phyloP scores from a whole-genome alignment of 2,888 invertebrate species.

The Orgyia antiqua region DNA sequence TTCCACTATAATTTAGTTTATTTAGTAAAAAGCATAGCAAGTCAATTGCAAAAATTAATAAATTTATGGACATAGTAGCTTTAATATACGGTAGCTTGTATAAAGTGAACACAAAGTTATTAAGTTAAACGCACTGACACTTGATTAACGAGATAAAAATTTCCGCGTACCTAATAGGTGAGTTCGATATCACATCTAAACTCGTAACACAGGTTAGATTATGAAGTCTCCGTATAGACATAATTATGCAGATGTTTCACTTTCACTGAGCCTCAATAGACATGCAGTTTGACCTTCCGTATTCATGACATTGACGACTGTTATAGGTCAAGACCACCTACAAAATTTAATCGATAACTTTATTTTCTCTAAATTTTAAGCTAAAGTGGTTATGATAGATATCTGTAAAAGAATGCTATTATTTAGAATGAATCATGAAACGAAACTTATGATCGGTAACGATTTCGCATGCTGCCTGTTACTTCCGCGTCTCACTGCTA shows the following conservation, averaged over 20 bases:
- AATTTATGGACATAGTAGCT: too few relatives aligned
- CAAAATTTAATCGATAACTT: conserved; percentile 3
- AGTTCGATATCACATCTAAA: too few relatives aligned
- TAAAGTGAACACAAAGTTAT: too few relatives aligned
- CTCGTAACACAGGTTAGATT: too few relatives aligned
- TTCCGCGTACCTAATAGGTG: too few relatives aligned
- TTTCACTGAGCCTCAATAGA: conserved; percentile 26
- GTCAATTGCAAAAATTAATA: too few relatives aligned
- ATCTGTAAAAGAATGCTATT: conserved; percentile 4
- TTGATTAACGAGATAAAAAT: too few relatives aligned
- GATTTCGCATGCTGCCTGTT: conserved; percentile 35
- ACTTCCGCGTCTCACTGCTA: conserved; percentile 43
- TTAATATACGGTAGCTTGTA: too few relatives aligned
- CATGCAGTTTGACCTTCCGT: conserved; percentile 28
- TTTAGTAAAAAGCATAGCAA: too few relatives aligned
- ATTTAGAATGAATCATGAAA: conserved; percentile 20
- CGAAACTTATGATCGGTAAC: conserved; percentile 27
- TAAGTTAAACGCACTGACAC: too few relatives aligned
- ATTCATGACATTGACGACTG: conserved; percentile 23
- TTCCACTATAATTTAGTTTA: too few relatives aligned
- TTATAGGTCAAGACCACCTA: conserved; percentile 11
- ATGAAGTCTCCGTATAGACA: neutral
- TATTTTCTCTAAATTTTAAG: conserved; percentile 1
- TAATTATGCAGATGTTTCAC: conserved; percentile 19
- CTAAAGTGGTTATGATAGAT: neutral